Evolutionary conservation across 2,113 vertebrate species (phyloP), one percentile per base, ranked within the genome.

Genomic region (Pachycephala philippinensis): DNA sequence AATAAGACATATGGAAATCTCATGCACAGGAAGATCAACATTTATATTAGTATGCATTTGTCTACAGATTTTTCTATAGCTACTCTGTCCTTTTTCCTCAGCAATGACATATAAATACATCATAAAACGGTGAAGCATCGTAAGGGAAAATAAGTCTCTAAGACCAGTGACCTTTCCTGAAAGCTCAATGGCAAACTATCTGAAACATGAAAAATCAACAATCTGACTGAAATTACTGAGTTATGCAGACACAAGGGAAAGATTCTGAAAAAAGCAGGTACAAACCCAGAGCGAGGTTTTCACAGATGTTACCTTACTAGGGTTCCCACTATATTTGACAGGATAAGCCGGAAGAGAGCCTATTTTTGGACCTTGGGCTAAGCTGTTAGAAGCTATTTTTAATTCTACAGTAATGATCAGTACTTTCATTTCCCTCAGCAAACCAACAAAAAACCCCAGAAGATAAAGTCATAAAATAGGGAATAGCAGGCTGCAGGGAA

Each of bases 341-440:
- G 96, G 92, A 96, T 95, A 93, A 96, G 90, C 96, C 86, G 72
- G 96, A 96, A 97, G 56, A 93, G 10, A 93, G 92, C 65, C 93
- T 97, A 96, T 97, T 97, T 97, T 97, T 93, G 84, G 92, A 92
- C 82, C 93, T 84, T 4, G 6, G 77, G 72, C 89, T 96, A 97
- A 96, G 95, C 94, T 94, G 93, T 96, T 89, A 95, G 95, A 84
- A 95, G 96, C 95, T 96, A 97, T 97, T 96, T 97, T 97, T 97
- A 97, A 96, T 96, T 96, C 94, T 87, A 68, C 96, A 91, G 83
- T 94, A 96, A 93, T 95, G 95, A 94, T 97, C 92, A 93, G 93
- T 95, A 95, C 90, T 96, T 96, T 95, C 96, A 94, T 96, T 97
- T 97, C 96, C 96, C 92, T 94, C 75, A 89, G 95, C 89, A 96